Conservation (phyloP, 2,888 invertebrate species). For the Platynereis dumerilii region DNA sequence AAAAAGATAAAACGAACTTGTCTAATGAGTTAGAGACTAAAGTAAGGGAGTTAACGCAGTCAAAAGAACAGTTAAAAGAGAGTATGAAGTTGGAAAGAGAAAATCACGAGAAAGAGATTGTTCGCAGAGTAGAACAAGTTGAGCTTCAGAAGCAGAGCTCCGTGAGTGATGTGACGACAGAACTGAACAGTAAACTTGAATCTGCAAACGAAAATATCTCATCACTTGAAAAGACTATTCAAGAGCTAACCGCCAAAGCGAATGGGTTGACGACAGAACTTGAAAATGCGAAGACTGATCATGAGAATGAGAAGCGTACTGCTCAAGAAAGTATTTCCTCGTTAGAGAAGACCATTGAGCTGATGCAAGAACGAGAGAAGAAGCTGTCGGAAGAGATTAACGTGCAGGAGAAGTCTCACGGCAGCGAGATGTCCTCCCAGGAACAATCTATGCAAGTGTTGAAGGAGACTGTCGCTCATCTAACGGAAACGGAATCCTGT, state of each 20-base stretch:
- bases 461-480: constrained; percentile 14
- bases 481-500: constrained; percentile 26
- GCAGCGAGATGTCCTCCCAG: constrained; percentile 20
- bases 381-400: constrained; percentile 30
- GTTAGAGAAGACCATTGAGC: constrained; percentile 22
- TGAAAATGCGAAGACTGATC: constrained; percentile 27
- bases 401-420: constrained; percentile 25
- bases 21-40: constrained; percentile 12
- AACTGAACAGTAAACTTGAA: constrained; percentile 22
- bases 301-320: constrained; percentile 18
- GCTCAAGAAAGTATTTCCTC: not conserved
- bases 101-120: constrained; percentile 27
- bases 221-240: constrained; percentile 26
- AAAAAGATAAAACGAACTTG: constrained; percentile 13
- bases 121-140: constrained; percentile 22
- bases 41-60: constrained; percentile 25
- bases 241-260: constrained; percentile 25
- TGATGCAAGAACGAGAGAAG: constrained; percentile 30
- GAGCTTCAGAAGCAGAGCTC: constrained; percentile 32
- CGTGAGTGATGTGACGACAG: constrained; percentile 19
- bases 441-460: constrained; percentile 16
- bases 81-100: constrained; percentile 22
- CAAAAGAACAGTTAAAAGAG: constrained; percentile 34
- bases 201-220: constrained; percentile 30
- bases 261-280: constrained; percentile 26